Conservation (phyloP, 2,888 invertebrate genomes). For the Tineola bisselliella region DNA sequence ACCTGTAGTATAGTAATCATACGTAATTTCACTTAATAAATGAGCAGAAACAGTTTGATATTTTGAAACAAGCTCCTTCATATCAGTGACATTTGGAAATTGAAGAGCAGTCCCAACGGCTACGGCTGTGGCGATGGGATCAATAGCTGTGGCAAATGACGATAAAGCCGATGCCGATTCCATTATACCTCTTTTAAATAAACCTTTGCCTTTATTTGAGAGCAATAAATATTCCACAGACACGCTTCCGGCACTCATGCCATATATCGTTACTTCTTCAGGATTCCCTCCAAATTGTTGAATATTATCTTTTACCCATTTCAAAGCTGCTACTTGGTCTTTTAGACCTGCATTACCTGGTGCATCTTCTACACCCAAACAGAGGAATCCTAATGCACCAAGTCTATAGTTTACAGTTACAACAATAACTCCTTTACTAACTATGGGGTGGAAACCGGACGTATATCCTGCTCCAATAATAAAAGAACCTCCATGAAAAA, state of each 20-base stretch:
- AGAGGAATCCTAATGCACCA: conserved; percentile 8
- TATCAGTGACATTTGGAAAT: conserved; percentile 14
- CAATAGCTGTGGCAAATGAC: background rate
- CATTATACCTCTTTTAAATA: conserved; percentile 9
- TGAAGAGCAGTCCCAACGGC: background rate
- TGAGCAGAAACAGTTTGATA: conserved; percentile 21
- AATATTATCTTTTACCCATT: conserved; percentile 11
- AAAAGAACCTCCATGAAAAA: conserved; percentile 6
- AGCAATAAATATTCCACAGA: conserved; percentile 4
- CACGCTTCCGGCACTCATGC: conserved; percentile 6
- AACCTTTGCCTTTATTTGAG: conserved; percentile 1
- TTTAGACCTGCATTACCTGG: conserved; percentile 14
- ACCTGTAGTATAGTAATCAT: conserved; percentile 22
- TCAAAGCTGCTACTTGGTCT: conserved; percentile 12
- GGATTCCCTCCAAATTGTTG: conserved; percentile 7
- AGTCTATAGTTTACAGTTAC: conserved; percentile 11
- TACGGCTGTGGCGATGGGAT: background rate
- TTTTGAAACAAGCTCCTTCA: conserved; percentile 18
- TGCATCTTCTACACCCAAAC: background rate
- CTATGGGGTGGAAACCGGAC: background rate
- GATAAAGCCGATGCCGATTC: conserved; percentile 6
- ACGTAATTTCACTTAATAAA: conserved; percentile 21
- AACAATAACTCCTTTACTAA: conserved; percentile 7
- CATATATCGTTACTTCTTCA: conserved; percentile 7
- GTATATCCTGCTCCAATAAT: background rate